Conservation (phyloP, 2,888 invertebrate species). For the Tinea trinotella region DNA sequence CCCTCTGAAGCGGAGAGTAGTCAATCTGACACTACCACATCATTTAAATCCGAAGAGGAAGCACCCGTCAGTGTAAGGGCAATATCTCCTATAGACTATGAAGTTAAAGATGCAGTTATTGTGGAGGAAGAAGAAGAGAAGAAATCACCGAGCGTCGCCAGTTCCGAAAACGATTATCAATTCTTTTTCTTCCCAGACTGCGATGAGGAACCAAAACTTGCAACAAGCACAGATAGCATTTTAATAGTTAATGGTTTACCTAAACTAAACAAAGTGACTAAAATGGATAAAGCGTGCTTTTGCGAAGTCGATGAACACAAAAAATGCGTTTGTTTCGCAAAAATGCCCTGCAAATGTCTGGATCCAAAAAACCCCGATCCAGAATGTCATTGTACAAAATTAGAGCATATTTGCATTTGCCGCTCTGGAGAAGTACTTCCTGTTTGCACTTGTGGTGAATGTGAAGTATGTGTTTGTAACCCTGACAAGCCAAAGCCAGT, state of each 20-base stretch:
- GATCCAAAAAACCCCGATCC: constrained; percentile 33
- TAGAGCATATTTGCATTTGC: constrained; percentile 47
- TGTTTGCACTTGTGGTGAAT: constrained; percentile 41
- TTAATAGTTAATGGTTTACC: constrained; percentile 50
- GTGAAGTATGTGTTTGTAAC: constrained; percentile 43
- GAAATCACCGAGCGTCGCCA: constrained; percentile 28
- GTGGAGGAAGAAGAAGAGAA: constrained; percentile 31
- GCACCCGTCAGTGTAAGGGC: constrained; percentile 24
- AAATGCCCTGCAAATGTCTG: constrained; percentile 46
- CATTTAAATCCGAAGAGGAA: constrained; percentile 23
- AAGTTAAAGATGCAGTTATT: constrained; percentile 29
- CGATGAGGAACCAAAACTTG: constrained; percentile 23
- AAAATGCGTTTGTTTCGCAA: constrained; percentile 41
- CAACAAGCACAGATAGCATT: constrained; percentile 44
- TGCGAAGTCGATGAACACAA: constrained; percentile 38
- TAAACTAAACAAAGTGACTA: constrained; percentile 37
- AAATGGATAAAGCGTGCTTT: constrained; percentile 32
- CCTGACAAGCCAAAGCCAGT: constrained; percentile 37
- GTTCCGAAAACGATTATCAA: constrained; percentile 49
- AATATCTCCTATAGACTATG: constrained; percentile 22
- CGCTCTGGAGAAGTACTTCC: constrained; percentile 34
- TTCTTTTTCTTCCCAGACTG: constrained; percentile 53
- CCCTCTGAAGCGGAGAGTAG: constrained; percentile 11
- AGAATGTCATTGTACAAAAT: constrained; percentile 43
- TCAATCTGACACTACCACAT: constrained; percentile 13